Evolutionary conservation across 1,140 invertebrate species (phyloP).

Genomic region (Proales similis): DNA sequence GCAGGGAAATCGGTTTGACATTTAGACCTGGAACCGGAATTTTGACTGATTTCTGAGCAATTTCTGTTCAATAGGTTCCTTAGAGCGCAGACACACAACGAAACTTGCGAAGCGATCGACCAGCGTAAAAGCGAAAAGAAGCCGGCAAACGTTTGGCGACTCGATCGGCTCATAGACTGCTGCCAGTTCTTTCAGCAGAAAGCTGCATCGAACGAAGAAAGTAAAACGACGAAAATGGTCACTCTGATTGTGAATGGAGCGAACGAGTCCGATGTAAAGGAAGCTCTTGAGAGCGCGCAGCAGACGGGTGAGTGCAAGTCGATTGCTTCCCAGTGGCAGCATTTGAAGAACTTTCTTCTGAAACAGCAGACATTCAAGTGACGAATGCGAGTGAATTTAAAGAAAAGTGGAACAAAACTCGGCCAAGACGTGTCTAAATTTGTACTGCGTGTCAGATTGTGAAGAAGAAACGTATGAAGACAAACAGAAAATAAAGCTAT

Average conservation of each 20-base stretch:
- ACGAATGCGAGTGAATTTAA: not conserved
- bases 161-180: constrained; percentile 26
- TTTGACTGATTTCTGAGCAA: not conserved
- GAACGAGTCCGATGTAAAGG: not conserved
- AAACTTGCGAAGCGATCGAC: not conserved
- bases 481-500: too few relatives aligned
- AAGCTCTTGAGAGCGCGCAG: not conserved
- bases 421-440: too few relatives aligned
- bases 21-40: constrained; percentile 41
- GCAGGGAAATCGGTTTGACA: constrained; percentile 70
- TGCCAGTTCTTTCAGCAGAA: constrained; percentile 25
- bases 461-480: too few relatives aligned
- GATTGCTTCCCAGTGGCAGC: not conserved
- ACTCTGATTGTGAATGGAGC: constrained; percentile 1
- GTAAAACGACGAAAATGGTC: constrained; percentile 12
- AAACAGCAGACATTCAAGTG: constrained; percentile 2
- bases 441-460: too few relatives aligned
- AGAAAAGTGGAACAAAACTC: constrained; percentile 21
- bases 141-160: constrained; percentile 9
- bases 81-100: constrained; percentile 3
- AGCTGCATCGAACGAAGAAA: not conserved
- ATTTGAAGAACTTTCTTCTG: not conserved
- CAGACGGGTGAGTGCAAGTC: not conserved
- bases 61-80: too few relatives aligned
- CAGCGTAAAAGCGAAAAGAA: constrained; percentile 29